Conservation (phyloP, 30 jellyfish, hydroid and myxozoan genomes). For the Aurelia coerulea region DNA sequence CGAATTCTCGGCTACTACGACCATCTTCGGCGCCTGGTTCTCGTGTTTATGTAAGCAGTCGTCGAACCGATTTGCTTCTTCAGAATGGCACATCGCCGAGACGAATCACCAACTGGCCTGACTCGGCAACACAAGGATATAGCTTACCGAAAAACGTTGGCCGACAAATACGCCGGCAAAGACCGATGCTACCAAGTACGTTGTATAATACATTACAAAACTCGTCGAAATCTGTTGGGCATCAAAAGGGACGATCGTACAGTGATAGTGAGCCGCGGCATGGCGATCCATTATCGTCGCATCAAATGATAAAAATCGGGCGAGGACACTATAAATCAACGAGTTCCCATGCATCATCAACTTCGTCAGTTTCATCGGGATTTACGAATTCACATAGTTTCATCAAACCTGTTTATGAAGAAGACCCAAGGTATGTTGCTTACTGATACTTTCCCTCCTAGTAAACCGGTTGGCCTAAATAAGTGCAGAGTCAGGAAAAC, state of each 20-base stretch:
- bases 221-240: slow-evolving; percentile 14
- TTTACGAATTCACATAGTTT: slow-evolving; percentile 42
- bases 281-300: slow-evolving; percentile 6
- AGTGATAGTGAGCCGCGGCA: slow-evolving; percentile 28
- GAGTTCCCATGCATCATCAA: slow-evolving; percentile 93
- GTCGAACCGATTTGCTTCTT: slow-evolving; percentile 62
- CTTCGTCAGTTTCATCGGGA: slow-evolving; percentile 90
- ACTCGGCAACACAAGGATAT: slow-evolving; percentile 26
- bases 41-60: slow-evolving; percentile 53
- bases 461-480: neutral
- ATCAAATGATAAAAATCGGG: slow-evolving; percentile 20
- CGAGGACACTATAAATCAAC: slow-evolving; percentile 57
- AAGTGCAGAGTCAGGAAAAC: too few relatives aligned
- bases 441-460: neutral
- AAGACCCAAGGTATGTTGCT: slow-evolving; percentile 21
- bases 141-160: slow-evolving; percentile 44
- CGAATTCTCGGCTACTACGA: slow-evolving; percentile 31
- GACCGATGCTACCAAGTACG: slow-evolving; percentile 12
- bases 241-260: slow-evolving; percentile 13
- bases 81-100: slow-evolving; percentile 60
- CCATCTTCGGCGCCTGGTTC: slow-evolving; percentile 89
- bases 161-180: slow-evolving; percentile 21
- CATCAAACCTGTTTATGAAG: slow-evolving; percentile 84
- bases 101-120: slow-evolving; percentile 43
- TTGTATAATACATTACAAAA: neutral